phyloP scores from a whole-genome alignment of 2,797 vertebrate species.

The Cetoscarus ocellatus region DNA sequence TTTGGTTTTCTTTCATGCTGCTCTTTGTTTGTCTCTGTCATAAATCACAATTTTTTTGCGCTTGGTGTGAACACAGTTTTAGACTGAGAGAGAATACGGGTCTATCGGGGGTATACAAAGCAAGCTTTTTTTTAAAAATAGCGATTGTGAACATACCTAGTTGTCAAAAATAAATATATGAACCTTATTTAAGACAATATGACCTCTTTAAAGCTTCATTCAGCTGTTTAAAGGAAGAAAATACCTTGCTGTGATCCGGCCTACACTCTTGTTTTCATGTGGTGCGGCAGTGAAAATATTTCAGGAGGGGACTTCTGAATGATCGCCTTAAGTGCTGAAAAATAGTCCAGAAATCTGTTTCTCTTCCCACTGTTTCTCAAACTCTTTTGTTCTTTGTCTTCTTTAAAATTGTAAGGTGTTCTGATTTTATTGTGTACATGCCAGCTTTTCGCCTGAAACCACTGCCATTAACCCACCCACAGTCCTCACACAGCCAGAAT shows the following conservation, averaged over 20 bases:
- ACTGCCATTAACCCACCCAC: conserved; percentile 36
- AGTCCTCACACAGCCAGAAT: conserved; percentile 44
- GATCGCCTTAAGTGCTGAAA: neutral
- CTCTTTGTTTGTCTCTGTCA: too few species aligned
- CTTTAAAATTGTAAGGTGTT: conserved; percentile 29
- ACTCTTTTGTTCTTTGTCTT: neutral
- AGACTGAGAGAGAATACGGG: too few species aligned
- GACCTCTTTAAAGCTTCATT: too few species aligned
- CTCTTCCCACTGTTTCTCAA: neutral
- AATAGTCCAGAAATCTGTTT: neutral
- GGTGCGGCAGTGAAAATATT: neutral
- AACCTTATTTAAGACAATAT: too few species aligned
- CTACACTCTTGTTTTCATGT: neutral
- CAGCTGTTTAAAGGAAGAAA: too few species aligned
- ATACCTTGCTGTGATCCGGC: neutral
- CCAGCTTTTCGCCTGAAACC: conserved; percentile 22
- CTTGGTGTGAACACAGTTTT: too few species aligned
- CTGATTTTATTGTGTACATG: conserved; percentile 20
- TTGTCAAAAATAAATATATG: too few species aligned
- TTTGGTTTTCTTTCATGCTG: too few species aligned
- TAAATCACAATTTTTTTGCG: too few species aligned
- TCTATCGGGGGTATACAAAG: too few species aligned
- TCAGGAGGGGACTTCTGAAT: neutral
- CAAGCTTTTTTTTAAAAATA: too few species aligned
- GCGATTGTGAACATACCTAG: too few species aligned